These are phyloP conservation scores for Notospermus geniculatus DNA, from an alignment of 1,140 invertebrate species.

Conservation along the genomic window DNA sequence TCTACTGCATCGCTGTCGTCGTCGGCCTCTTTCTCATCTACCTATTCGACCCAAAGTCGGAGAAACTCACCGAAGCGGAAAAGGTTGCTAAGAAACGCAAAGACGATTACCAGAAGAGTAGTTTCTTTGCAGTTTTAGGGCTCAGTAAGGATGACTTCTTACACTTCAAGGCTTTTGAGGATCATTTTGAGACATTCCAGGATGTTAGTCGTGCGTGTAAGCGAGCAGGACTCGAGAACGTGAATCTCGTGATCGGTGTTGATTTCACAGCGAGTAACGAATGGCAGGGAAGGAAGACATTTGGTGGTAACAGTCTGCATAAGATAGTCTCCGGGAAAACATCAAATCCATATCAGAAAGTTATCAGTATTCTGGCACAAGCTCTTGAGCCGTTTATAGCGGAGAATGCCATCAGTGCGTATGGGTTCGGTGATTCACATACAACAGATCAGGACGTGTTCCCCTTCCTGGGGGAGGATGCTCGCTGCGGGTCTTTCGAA, in stretches of 20 bases:
- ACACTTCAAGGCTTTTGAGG: conserved; percentile 42
- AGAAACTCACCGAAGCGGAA: conserved; percentile 15
- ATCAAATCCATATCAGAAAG: conserved; percentile 54
- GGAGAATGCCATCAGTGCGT: conserved; percentile 56
- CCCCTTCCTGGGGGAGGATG: conserved; percentile 41
- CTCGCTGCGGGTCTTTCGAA: conserved; percentile 52
- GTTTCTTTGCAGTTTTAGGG: conserved; percentile 40
- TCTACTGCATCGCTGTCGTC: conserved; percentile 20
- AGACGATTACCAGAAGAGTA: conserved; percentile 18
- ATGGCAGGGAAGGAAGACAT: conserved; percentile 60
- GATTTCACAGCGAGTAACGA: conserved; percentile 63
- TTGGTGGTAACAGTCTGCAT: conserved; percentile 55
- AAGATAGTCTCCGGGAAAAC: conserved; percentile 40
- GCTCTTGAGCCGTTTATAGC: conserved; percentile 58
- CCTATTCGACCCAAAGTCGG: conserved; percentile 18
- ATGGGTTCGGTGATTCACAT: conserved; percentile 58
- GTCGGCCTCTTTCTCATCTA: conserved; percentile 16
- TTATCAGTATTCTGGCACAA: conserved; percentile 59
- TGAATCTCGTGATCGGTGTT: conserved; percentile 56
- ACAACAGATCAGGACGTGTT: conserved; percentile 57
- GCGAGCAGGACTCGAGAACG: conserved; percentile 56
- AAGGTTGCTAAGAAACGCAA: conserved; percentile 25
- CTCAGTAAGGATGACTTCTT: conserved; percentile 25
- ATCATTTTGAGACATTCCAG: conserved; percentile 45
- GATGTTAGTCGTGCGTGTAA: conserved; percentile 51